A percentile compares a stretch with the other conserved stretches of the same genome.
These are phyloP conservation scores for Scylla paramamosain DNA, from an alignment of 1,140 invertebrate genomes.

Conservation along the genomic window DNA sequence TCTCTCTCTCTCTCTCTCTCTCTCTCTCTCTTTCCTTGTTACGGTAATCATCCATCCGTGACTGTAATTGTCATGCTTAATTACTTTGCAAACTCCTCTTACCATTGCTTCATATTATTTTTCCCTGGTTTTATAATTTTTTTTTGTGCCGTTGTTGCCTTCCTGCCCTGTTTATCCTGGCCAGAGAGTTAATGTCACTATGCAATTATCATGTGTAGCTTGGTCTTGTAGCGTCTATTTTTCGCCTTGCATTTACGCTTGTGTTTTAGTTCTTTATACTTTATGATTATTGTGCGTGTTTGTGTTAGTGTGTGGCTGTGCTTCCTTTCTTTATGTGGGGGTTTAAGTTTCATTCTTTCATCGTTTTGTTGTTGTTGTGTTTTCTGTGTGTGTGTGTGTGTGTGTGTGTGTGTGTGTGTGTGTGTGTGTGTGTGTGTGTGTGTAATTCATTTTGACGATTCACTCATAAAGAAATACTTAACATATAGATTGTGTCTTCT, in stretches of 20 bases:
- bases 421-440: no score
- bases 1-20: not conserved
- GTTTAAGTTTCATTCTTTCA: not conserved
- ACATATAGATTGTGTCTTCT: no score
- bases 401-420: no score
- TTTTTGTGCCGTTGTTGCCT: not conserved
- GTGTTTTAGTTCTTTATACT: not conserved
- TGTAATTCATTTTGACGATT: no score
- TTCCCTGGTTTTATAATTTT: not conserved
- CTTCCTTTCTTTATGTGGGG: not conserved
- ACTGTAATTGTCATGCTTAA: not conserved
- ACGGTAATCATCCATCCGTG: not conserved
- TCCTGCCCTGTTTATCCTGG: not conserved
- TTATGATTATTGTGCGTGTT: no score
- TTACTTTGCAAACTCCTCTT: not conserved
- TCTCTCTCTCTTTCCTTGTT: not conserved
- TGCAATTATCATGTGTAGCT: not conserved
- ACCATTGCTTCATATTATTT: not conserved
- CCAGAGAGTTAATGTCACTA: not conserved
- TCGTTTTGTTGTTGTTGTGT: not conserved
- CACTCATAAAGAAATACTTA: no score
- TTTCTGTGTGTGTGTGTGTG: no score
- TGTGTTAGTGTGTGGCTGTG: no score
- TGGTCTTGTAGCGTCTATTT: not conserved
- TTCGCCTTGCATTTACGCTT: not conserved